These are phyloP conservation scores for Acanthurus leucopareius DNA, from an alignment of 2,797 vertebrate species.

Conservation along the genomic window DNA sequence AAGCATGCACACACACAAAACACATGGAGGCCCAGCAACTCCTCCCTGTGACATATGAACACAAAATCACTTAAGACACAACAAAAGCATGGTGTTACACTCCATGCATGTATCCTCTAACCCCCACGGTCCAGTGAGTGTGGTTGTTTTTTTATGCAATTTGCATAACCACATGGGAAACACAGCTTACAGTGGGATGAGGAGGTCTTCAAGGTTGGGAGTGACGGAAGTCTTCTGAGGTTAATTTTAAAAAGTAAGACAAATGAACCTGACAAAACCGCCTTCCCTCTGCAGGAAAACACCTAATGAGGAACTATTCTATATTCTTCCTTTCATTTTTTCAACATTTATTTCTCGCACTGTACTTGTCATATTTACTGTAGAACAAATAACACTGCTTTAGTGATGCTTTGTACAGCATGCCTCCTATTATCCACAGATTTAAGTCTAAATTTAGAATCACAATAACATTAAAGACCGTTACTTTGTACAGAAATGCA, in stretches of 20 bases:
- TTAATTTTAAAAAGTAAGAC: constrained; percentile 22
- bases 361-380: constrained; percentile 32
- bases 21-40: neutral
- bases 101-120: constrained; percentile 36
- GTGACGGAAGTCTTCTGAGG: constrained; percentile 18
- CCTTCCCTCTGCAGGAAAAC: constrained; percentile 18
- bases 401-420: constrained; percentile 45
- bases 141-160: neutral
- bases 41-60: constrained; percentile 33
- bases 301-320: constrained; percentile 18
- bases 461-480: constrained; percentile 35
- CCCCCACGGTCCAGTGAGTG: neutral
- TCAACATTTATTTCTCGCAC: constrained; percentile 2
- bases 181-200: constrained; percentile 33
- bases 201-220: constrained; percentile 13
- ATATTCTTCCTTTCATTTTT: constrained; percentile 15
- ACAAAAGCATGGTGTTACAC: constrained; percentile 2
- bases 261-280: constrained; percentile 24
- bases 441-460: constrained; percentile 20
- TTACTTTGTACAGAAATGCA: constrained; percentile 49
- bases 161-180: constrained; percentile 28
- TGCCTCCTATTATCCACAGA: constrained; percentile 47
- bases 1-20: constrained; percentile 16
- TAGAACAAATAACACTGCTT: constrained; percentile 32
- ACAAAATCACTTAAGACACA: constrained; percentile 32